A percentile compares a stretch with the other conserved stretches of the same genome.
These are phyloP conservation scores for Emydoidea blandingii DNA, from an alignment of 2,797 vertebrate genomes.

Conservation along the genomic window DNA sequence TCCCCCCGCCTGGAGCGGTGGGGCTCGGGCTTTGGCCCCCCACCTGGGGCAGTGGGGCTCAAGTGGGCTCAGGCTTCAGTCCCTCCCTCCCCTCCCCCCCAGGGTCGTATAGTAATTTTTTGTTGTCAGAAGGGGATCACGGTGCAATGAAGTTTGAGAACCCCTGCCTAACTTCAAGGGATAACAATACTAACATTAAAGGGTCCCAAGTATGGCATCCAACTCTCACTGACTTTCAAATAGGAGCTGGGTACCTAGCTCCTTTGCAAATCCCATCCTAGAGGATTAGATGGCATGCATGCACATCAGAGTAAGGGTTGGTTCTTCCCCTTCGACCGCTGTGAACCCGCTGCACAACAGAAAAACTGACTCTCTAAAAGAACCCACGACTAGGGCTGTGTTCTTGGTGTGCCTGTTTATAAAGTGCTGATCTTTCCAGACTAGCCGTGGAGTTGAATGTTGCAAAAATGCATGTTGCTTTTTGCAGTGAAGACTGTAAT, in stretches of 20 bases:
- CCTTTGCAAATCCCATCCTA: background rate
- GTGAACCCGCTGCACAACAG: accelerated
- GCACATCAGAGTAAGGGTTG: background rate
- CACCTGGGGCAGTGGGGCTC: no score
- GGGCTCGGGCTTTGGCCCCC: no score
- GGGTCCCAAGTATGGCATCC: background rate
- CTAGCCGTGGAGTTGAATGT: no score
- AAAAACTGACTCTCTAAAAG: background rate
- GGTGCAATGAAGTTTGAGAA: no score
- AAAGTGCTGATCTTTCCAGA: no score
- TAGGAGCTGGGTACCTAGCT: background rate
- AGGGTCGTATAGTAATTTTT: no score
- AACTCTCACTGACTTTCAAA: background rate
- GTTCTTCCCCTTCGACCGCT: background rate
- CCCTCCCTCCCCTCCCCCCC: accelerated
- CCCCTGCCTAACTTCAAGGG: background rate
- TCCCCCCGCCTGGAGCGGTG: no score
- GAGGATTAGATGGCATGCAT: background rate
- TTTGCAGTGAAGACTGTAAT: conserved; percentile 46
- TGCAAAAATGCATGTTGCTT: conserved; percentile 31
- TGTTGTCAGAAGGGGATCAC: no score
- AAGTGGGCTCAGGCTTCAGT: no score
- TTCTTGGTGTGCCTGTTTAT: background rate
- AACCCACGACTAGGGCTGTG: conserved; percentile 12
- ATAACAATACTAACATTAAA: background rate